phyloP scores from a whole-genome alignment of 2,797 vertebrate genomes.

The Antrozous pallidus region DNA sequence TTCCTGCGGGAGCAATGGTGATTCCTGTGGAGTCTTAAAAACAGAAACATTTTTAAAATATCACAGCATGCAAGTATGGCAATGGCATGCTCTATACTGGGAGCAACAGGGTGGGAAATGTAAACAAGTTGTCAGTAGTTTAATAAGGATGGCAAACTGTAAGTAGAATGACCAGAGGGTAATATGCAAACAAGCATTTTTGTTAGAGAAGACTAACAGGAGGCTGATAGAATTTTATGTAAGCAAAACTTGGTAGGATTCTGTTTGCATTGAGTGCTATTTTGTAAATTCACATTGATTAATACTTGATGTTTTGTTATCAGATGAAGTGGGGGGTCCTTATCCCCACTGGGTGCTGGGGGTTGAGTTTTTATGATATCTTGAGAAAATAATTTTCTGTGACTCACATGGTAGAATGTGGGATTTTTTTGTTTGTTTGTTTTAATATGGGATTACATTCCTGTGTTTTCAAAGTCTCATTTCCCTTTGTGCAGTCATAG shows the following conservation, averaged over 20 bases:
- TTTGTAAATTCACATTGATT: neutral
- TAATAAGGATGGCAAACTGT: neutral
- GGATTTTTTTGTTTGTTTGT: neutral
- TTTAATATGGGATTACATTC: neutral
- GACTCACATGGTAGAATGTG: neutral
- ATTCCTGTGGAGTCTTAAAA: neutral
- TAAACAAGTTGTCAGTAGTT: neutral
- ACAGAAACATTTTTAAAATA: neutral
- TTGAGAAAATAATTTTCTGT: neutral
- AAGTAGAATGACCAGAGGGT: neutral
- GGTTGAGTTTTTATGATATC: neutral
- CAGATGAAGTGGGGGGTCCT: neutral
- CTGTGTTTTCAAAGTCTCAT: neutral
- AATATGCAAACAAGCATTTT: neutral
- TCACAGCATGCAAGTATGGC: neutral
- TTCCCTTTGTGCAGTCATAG: neutral
- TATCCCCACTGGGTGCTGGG: neutral
- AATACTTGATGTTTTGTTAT: neutral
- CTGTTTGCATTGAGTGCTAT: neutral
- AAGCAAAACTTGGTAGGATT: neutral
- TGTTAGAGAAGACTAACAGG: neutral
- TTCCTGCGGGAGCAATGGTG: neutral
- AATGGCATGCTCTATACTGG: neutral
- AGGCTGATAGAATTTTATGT: neutral
- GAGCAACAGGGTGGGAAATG: neutral